These are phyloP conservation scores for Phasia obesa DNA, from an alignment of 2,888 invertebrate genomes.

Conservation along the genomic window DNA sequence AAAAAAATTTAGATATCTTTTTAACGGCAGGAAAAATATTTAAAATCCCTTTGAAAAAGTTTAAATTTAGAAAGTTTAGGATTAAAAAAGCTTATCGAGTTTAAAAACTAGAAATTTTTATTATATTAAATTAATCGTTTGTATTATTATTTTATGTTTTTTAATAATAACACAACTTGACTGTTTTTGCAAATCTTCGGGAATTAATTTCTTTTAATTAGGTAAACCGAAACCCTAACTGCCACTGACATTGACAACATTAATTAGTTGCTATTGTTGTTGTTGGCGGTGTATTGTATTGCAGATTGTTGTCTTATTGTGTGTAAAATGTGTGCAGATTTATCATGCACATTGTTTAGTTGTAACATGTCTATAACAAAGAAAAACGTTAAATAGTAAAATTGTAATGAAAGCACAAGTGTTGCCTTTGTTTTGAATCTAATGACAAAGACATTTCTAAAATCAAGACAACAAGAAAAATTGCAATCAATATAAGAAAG, in stretches of 20 bases:
- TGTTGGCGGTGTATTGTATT: conserved; percentile 15
- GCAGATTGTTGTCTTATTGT: conserved; percentile 20
- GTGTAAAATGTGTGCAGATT: conserved; percentile 25
- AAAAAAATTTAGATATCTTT: too few relatives aligned
- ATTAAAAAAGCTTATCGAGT: too few relatives aligned
- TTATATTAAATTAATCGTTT: too few relatives aligned
- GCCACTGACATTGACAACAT: conserved; percentile 68
- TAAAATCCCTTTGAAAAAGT: too few relatives aligned
- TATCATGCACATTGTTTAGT: not conserved
- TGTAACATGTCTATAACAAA: conserved; percentile 12
- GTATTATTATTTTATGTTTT: too few relatives aligned
- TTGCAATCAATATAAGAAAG: conserved; percentile 20
- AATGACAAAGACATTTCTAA: conserved; percentile 15
- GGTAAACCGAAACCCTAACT: not conserved
- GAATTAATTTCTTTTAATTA: too few relatives aligned
- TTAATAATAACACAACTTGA: too few relatives aligned
- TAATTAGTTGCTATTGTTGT: conserved; percentile 27
- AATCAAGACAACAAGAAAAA: conserved; percentile 5
- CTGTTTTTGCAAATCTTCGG: too few relatives aligned
- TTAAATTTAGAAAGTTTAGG: too few relatives aligned
- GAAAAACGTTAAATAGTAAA: conserved; percentile 19
- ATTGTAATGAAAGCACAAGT: conserved; percentile 51
- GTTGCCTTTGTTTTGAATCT: conserved; percentile 23
- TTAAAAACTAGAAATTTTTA: too few relatives aligned
- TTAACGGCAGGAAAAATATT: too few relatives aligned